phyloP scores from a whole-genome alignment of 2,113 vertebrate species.

The Pao palembangensis region DNA sequence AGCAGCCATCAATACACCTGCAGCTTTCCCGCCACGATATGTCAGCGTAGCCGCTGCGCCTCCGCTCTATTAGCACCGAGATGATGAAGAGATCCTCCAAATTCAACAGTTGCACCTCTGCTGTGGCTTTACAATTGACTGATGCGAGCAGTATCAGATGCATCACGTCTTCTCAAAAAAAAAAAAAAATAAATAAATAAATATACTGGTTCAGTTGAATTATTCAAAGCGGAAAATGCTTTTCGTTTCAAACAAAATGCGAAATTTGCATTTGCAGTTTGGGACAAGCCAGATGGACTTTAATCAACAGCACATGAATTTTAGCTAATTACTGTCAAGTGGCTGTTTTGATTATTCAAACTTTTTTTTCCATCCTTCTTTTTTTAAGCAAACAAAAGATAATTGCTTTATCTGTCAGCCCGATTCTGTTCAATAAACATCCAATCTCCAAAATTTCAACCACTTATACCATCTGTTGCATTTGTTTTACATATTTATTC shows the following conservation, averaged over 20 bases:
- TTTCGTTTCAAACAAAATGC: too few species aligned
- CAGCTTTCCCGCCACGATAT: neutral
- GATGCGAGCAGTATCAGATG: neutral
- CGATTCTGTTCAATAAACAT: too few species aligned
- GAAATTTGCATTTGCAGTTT: too few species aligned
- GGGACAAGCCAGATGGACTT: too few species aligned
- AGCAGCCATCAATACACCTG: neutral
- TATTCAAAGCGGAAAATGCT: too few species aligned
- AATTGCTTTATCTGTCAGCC: neutral
- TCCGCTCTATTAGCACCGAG: neutral
- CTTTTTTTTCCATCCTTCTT: neutral
- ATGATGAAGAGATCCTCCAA: conserved; percentile 6
- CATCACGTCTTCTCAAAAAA: neutral
- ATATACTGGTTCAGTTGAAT: too few species aligned
- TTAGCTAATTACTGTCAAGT: too few species aligned
- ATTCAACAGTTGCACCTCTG: conserved; percentile 1
- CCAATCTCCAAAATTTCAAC: too few species aligned
- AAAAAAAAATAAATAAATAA: too few species aligned
- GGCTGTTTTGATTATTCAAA: neutral
- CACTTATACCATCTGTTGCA: neutral
- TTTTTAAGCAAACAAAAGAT: neutral
- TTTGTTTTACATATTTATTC: too few species aligned
- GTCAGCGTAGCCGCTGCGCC: neutral
- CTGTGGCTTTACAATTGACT: neutral
- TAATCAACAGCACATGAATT: too few species aligned